Evolutionary conservation across 2,113 vertebrate species (phyloP), one percentile per base, ranked within the genome.

Genomic region (Plestiodon gilberti): DNA sequence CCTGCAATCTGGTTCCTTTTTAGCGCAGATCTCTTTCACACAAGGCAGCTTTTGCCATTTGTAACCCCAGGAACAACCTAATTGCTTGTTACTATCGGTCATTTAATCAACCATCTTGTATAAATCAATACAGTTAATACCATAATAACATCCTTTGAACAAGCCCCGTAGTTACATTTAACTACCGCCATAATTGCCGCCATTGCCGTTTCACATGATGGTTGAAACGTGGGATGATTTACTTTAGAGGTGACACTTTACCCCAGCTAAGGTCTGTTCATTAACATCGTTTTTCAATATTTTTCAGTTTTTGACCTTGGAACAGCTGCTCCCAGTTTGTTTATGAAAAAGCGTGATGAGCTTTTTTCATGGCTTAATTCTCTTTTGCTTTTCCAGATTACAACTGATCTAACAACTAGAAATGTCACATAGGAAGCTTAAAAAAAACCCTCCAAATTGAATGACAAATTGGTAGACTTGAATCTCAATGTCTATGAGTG

Each of bases 31-130:
- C 83, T 52, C 87, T 89, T 83, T 55, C 30, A 77, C 33, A 43
- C 38, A 62, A 62, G 77, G 22, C 28, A 28, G 33, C 70, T 74
- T 48, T 83, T 79, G 88, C 87, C 91, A 82, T 91, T n/a, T 90
- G 83, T 90, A 93, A 90, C 87, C 84, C 57, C 57, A 78, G 87
- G 92, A 92, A 93, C 89, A 93, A 91, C 86, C 88, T 92, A 94
- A 94, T 94, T 95, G 91, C 85, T 86, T 92, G 88, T 94, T 89
- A 87, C 78, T 89, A 93, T 95, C 94, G 92, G 91, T 91, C 86
- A 77, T 92, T 95, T 93, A 92, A 91, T 95, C 94, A 92, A 91
- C 83, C 86, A 35, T 87, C 82, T 93, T 92, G 89, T 92, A 87
- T 90, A 91, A 92, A 94, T 94, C 90, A 78, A 90, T 95, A 78